A percentile compares a stretch with the other conserved stretches of the same genome.
Evolutionary conservation across 2,888 invertebrate genomes (phyloP).

Genomic region (Aleiodes alternator): DNA sequence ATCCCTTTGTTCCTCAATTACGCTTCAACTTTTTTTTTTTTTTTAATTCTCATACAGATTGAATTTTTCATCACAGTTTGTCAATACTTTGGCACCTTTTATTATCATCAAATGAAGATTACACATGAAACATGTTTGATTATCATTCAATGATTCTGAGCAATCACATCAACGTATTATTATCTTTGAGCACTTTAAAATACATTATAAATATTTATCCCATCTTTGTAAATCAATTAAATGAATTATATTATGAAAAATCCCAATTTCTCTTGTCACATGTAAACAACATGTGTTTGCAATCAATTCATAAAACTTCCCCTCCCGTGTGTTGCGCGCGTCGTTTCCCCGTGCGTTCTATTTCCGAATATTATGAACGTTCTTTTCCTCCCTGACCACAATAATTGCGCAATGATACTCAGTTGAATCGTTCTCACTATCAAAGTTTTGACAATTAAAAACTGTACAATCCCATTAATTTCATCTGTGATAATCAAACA

Average conservation of each 20-base stretch:
- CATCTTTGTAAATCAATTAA: slow-evolving; percentile 4
- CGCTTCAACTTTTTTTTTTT: neutral
- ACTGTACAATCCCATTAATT: neutral
- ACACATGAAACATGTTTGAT: neutral
- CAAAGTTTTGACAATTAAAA: neutral
- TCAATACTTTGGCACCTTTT: slow-evolving; percentile 4
- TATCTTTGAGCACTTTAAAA: too few species aligned
- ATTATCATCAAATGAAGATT: neutral
- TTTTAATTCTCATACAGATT: slow-evolving; percentile 7
- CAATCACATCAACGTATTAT: too few species aligned
- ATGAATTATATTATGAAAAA: neutral
- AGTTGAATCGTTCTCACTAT: neutral
- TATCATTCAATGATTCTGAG: too few species aligned
- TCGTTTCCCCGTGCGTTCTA: slow-evolving; percentile 54
- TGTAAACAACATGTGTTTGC: slow-evolving; percentile 71
- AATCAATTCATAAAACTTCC: slow-evolving; percentile 66
- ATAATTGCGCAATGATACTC: slow-evolving; percentile 15
- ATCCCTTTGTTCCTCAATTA: slow-evolving; percentile 54
- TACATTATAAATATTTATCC: slow-evolving; percentile 13
- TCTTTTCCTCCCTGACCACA: slow-evolving; percentile 3
- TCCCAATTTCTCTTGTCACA: slow-evolving; percentile 42
- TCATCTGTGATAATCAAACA: neutral
- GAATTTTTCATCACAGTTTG: slow-evolving; percentile 4
- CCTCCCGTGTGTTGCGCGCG: slow-evolving; percentile 55
- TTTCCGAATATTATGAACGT: slow-evolving; percentile 65